A percentile compares a stretch with the other conserved stretches of the same genome.
These are phyloP conservation scores for Andrena flavipes DNA, from an alignment of 2,888 invertebrate genomes.

Conservation along the genomic window DNA sequence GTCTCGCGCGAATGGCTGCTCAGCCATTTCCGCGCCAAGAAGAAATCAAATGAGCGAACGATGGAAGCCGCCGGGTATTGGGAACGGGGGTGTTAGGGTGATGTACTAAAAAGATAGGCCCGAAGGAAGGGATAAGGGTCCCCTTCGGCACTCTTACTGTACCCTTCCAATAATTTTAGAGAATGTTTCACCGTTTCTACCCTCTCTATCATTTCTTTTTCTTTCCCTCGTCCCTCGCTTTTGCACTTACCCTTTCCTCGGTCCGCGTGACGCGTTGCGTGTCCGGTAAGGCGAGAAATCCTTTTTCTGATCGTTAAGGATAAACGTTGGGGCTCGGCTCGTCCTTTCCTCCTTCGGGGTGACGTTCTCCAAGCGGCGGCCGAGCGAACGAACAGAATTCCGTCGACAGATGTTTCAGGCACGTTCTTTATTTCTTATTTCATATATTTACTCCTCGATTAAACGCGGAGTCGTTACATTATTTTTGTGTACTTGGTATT, in stretches of 20 bases:
- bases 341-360: slow-evolving; percentile 1
- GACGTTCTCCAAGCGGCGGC: slow-evolving; percentile 38
- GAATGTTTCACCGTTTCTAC: slow-evolving; percentile 65
- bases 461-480: no score
- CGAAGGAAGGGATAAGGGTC: slow-evolving; percentile 66
- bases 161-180: slow-evolving; percentile 64
- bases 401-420: slow-evolving; percentile 4
- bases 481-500: no score
- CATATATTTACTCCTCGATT: no score
- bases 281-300: slow-evolving; percentile 41
- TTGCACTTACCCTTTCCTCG: slow-evolving; percentile 13
- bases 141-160: slow-evolving; percentile 57
- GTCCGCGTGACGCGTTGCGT: slow-evolving; percentile 9
- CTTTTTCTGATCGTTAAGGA: slow-evolving; percentile 38
- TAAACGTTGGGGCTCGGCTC: slow-evolving; percentile 24
- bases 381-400: background rate
- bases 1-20: slow-evolving; percentile 84
- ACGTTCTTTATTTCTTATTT: background rate
- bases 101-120: slow-evolving; percentile 75
- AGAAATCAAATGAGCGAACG: slow-evolving; percentile 79
- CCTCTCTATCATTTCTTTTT: background rate
- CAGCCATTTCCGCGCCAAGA: slow-evolving; percentile 83
- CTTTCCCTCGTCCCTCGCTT: slow-evolving; percentile 5
- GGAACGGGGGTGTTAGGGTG: slow-evolving; percentile 63
- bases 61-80: slow-evolving; percentile 67